These are phyloP conservation scores for Semotilus atromaculatus DNA, from an alignment of 2,797 vertebrate genomes.

Conservation along the genomic window DNA sequence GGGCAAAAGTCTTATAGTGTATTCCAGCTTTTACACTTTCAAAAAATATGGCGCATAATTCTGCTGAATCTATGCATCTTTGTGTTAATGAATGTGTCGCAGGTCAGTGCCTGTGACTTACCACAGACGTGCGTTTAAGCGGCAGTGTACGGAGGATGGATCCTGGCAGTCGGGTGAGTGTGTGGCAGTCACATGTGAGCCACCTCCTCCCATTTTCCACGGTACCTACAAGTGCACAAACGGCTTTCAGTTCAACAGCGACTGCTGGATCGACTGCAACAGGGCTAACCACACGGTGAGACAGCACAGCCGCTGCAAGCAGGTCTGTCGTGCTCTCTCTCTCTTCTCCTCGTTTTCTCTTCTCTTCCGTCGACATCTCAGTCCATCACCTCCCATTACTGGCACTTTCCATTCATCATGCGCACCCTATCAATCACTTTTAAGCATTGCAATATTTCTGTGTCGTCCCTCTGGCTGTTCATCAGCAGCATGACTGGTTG, in stretches of 20 bases:
- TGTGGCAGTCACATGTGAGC: constrained; percentile 90
- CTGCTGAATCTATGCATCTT: neutral
- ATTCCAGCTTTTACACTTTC: neutral
- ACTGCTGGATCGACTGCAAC: constrained; percentile 91
- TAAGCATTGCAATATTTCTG: neutral
- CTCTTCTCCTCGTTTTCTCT: constrained; percentile 8
- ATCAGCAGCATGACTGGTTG: constrained; percentile 4
- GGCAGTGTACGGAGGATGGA: constrained; percentile 93
- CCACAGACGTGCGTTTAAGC: constrained; percentile 90
- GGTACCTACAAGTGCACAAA: constrained; percentile 93
- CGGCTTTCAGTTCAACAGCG: constrained; percentile 94
- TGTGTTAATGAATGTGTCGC: constrained; percentile 11
- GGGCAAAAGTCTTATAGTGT: neutral
- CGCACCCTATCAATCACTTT: neutral
- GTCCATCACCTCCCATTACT: constrained; percentile 15
- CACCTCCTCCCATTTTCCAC: constrained; percentile 90
- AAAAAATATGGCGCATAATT: neutral
- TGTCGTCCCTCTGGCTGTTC: neutral
- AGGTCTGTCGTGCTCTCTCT: constrained; percentile 79
- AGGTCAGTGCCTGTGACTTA: constrained; percentile 40
- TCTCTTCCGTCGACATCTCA: constrained; percentile 3
- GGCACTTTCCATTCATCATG: constrained; percentile 5
- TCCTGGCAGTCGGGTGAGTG: constrained; percentile 91
- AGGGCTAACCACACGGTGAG: constrained; percentile 82
- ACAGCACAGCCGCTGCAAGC: constrained; percentile 79